Base-by-base conservation (phyloP, 2,888 invertebrate species). In the Notodonta ziczac region DNA sequence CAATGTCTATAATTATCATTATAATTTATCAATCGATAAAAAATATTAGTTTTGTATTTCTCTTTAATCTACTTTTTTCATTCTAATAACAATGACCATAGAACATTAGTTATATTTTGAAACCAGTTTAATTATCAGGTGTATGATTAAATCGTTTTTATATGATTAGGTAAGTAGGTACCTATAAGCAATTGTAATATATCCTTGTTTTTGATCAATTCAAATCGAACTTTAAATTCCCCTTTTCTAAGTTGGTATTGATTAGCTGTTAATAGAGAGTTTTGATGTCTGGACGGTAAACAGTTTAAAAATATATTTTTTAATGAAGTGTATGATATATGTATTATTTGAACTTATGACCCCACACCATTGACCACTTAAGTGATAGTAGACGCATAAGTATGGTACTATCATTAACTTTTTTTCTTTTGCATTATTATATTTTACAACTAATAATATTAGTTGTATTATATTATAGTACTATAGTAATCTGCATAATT, bases 121-220 rank as follows among this genome's bases (percentile, higher is more conserved):
- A 77, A 79, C 69, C 16, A 56, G 24, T 56, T 6, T 16, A 24
- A 0, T 44, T 24, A 65, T 70, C 62, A 58, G 77, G 80, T 76
- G 78, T 85, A 76, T 87, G 71, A 88, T 89, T 89, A 88, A 82
- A 87, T 89, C 79, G 85, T 88, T 89, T 87, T 88, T 88, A 67
- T 81, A 70, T 60, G 4, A n/a, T 5, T 35, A 35, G 35, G 35
- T 24, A 24, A 24, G 24, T 24, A 24, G 24, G n/a, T n/a, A n/a
- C n/a, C n/a, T n/a, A n/a, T 46, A 7, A 50, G 16, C 16, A 16
- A 16, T 50, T 16, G 14, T 50, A 16, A 50, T 14, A 7, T 50
- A 50, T 50, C 14, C 6, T 5, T n/a, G 13, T n/a, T n/a, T 50
- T 50, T 50, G 50, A 3, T 50, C 50, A 50, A 48, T 14, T 48